phyloP scores from a whole-genome alignment of 1,140 invertebrate genomes.

The Drosophila watanabei region DNA sequence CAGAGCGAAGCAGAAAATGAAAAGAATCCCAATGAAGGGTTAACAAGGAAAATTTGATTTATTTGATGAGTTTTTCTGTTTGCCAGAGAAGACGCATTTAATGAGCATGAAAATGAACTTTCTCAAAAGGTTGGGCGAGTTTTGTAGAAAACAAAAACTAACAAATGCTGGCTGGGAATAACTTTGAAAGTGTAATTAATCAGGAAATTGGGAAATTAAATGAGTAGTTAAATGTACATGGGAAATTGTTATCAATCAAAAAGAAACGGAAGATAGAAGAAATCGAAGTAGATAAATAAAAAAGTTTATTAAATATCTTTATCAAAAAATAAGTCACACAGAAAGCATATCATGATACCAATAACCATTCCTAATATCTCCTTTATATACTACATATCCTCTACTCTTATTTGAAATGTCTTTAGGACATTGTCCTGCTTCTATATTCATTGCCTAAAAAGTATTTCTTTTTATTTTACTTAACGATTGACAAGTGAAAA shows the following conservation, averaged over 20 bases:
- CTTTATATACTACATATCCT: neutral
- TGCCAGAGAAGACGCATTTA: conserved; percentile 60
- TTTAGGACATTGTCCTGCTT: neutral
- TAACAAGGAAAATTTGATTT: conserved; percentile 83
- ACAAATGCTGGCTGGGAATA: conserved; percentile 2
- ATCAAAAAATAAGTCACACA: neutral
- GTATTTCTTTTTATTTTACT: conserved; percentile 39
- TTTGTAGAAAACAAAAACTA: conserved; percentile 16
- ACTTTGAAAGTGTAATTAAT: conserved; percentile 38
- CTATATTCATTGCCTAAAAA: conserved; percentile 1
- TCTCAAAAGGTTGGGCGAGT: neutral
- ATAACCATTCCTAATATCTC: neutral
- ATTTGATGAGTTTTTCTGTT: conserved; percentile 79
- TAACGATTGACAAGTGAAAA: conserved; percentile 45
- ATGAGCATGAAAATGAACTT: conserved; percentile 76
- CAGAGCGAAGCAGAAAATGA: conserved; percentile 22
- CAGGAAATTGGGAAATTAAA: conserved; percentile 26
- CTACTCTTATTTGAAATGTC: neutral
- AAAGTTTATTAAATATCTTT: neutral
- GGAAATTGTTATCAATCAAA: neutral
- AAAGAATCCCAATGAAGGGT: conserved; percentile 78
- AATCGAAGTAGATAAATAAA: neutral
- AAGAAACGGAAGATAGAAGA: neutral
- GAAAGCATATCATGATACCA: neutral
- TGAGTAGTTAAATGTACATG: neutral